Base-by-base conservation (phyloP, 23 tunicate species). In the Styela clava region DNA sequence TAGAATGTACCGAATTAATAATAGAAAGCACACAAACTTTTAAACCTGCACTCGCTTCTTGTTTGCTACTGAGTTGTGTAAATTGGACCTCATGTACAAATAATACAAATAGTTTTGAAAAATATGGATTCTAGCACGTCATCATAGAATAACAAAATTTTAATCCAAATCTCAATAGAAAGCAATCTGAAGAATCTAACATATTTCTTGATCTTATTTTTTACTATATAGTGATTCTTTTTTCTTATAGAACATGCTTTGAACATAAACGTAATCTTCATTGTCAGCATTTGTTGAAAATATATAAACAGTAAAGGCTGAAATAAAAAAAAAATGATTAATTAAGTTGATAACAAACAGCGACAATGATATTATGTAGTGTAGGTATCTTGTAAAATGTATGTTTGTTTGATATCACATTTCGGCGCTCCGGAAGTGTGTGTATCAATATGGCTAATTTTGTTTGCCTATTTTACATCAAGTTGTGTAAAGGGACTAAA, bases 181-280 rank as follows among this genome's bases (percentile, higher is more conserved):
- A 44, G 56, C 56, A 12, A 5, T 44, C 56, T 12, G 56, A 44
- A 44, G 56, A 44, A 44, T n/a, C n/a, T n/a, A 44, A 44, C 56
- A 44, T n/a, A n/a, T n/a, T n/a, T n/a, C 19, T 61, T 65, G 71
- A 65, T 65, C 16, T 9, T 5, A 3, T 25, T 16, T 5, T 65
- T 16, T 25, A 7, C 16, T 5, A 25, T 16, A 29, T 32, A 86
- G 23, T 0, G 90, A 52, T 18, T 61, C 30, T n/a, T 22, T 19
- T 64, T 86, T 86, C 32, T 51, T 61, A 19, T 72, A 37, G 27
- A 71, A 82, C 90, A 86, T 86, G 3, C 24, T n/a, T 9, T 35
- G 63, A 12, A 80, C 85, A 61, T 86, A 86, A 16, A 52, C 33
- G 0, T 32, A 73, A 80, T 86, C 84, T 56, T 79, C 37, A n/a